phyloP scores from a whole-genome alignment of 2,888 invertebrate species.

The Acronicta aceris region DNA sequence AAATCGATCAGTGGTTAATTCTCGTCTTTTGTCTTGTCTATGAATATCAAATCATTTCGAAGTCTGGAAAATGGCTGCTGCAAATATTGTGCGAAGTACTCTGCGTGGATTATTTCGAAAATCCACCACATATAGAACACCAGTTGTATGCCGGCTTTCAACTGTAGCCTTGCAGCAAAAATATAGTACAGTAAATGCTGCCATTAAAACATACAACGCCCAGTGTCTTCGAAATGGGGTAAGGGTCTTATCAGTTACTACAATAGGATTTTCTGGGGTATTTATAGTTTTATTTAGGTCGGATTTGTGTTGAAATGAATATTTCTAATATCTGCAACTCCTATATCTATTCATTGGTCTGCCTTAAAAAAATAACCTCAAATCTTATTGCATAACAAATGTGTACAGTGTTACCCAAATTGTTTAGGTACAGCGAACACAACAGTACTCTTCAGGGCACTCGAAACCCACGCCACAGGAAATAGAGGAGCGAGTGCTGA shows the following conservation, averaged over 20 bases:
- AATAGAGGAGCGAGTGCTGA: conserved; percentile 94
- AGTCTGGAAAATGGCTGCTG: conserved; percentile 82
- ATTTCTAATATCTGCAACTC: not conserved
- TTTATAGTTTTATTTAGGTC: conserved; percentile 7
- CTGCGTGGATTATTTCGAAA: conserved; percentile 83
- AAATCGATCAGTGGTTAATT: conserved; percentile 32
- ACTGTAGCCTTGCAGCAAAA: conserved; percentile 81
- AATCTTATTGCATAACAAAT: conserved; percentile 86
- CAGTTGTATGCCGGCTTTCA: conserved; percentile 83
- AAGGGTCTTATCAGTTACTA: conserved; percentile 69
- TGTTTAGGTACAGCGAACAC: conserved; percentile 83
- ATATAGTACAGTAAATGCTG: conserved; percentile 71
- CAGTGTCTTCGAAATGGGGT: conserved; percentile 77
- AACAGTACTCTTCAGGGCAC: conserved; percentile 76
- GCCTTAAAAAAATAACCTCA: conserved; percentile 77
- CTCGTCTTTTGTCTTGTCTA: conserved; percentile 59
- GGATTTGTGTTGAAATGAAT: not conserved
- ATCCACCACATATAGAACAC: conserved; percentile 76
- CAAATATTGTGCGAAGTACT: conserved; percentile 83
- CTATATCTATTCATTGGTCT: not conserved
- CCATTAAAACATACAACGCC: conserved; percentile 65
- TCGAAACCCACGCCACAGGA: conserved; percentile 90
- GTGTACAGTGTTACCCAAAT: conserved; percentile 76
- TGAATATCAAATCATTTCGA: conserved; percentile 56
- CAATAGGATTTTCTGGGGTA: conserved; percentile 51